Percentiles rank a stretch among this genome's conserved stretches.
Conservation (phyloP, 1,140 invertebrate species). For the Palaemon carinicauda region DNA sequence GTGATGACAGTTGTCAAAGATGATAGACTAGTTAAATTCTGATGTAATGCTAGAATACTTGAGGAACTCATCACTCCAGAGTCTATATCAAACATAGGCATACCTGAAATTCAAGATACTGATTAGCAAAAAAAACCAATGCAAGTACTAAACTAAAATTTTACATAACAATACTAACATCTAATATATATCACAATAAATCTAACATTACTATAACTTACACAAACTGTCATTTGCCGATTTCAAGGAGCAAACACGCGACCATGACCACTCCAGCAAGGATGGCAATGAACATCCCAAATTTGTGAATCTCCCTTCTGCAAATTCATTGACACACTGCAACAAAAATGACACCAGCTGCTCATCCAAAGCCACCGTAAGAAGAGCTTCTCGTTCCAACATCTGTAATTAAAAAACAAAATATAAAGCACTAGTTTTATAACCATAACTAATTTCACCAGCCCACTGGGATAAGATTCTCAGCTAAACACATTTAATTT, state of each 20-base stretch:
- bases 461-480: neutral
- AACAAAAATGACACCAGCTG: constrained; percentile 75
- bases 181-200: neutral
- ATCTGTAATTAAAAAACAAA: constrained; percentile 15
- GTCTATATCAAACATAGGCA: constrained; percentile 62
- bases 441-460: neutral
- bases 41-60: constrained; percentile 69
- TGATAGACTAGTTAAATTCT: constrained; percentile 70
- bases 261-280: constrained; percentile 82
- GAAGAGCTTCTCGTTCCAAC: constrained; percentile 75
- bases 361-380: constrained; percentile 82
- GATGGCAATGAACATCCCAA: constrained; percentile 74
- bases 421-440: neutral
- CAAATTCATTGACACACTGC: constrained; percentile 76
- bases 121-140: too few species aligned
- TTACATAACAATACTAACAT: too few species aligned
- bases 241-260: constrained; percentile 76
- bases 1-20: constrained; percentile 69
- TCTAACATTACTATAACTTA: constrained; percentile 62
- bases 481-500: too few species aligned
- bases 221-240: constrained; percentile 74
- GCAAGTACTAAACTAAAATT: too few species aligned
- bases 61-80: constrained; percentile 72
- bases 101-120: neutral
- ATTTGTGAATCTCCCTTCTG: constrained; percentile 75